Conservation (phyloP, 2,888 invertebrate species). For the Eulithis prunata region DNA sequence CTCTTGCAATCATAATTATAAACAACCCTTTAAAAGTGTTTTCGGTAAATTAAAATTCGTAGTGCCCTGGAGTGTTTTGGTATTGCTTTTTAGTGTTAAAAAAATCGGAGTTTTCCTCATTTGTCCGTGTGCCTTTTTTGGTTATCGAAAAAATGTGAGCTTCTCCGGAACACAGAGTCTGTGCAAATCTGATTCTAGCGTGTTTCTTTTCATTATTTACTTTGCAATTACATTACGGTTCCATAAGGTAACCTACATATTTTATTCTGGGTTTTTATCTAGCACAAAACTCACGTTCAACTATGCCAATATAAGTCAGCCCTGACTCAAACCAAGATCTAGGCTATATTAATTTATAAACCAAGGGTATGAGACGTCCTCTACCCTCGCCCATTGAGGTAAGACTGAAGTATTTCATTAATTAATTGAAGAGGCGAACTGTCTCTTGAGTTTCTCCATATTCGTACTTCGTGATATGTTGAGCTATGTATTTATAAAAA, state of each 20-base stretch:
- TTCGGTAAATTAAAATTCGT: no score
- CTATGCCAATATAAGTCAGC: slow-evolving; percentile 12
- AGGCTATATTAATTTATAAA: slow-evolving; percentile 14
- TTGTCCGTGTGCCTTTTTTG: no score
- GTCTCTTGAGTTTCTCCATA: slow-evolving; percentile 9
- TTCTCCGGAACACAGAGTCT: no score
- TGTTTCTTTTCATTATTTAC: neutral
- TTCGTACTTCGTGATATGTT: slow-evolving; percentile 2
- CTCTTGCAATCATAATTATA: no score
- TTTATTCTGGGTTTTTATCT: neutral
- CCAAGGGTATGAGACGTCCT: slow-evolving; percentile 6
- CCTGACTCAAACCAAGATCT: slow-evolving; percentile 17
- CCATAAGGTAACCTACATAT: neutral
- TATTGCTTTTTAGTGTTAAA: no score
- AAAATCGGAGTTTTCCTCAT: no score
- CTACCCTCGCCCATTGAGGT: slow-evolving; percentile 11
- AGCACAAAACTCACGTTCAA: neutral
- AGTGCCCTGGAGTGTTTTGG: no score
- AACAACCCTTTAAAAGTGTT: no score
- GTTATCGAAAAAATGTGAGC: no score
- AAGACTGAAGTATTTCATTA: slow-evolving; percentile 18
- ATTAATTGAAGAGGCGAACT: slow-evolving; percentile 10
- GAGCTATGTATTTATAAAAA: neutral
- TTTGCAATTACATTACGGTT: neutral
- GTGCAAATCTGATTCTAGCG: neutral